Evolutionary conservation across 2,113 vertebrate species (phyloP), one percentile per base, ranked within the genome.

Genomic region (Podocnemis expansa): DNA sequence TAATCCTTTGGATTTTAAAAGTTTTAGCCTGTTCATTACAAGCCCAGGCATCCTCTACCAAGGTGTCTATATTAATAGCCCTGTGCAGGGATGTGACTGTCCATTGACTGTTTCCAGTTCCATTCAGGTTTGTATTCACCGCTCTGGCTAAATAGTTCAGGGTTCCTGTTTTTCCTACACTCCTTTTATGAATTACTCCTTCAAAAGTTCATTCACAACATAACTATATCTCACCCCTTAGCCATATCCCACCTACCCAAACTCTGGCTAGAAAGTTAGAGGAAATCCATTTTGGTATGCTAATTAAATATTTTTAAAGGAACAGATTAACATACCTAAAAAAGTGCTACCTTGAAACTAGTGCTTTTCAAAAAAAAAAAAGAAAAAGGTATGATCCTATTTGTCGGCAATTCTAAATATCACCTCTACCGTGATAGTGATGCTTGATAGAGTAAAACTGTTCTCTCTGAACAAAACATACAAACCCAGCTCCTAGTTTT

Each of bases 71-170:
- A 38, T 80, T 38, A 84, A 89, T 13, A 67, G 29, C 34, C 12
- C 60, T 2, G 0, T 14, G 45, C 78, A 55, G 8, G 0, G 76
- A 14, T 93, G 29, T 76, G 70, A 2, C 10, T 79, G 38, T 3
- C 0, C 47, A 78, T 76, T 78, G 27, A 14, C 55, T 63, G 19
- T 41, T 88, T 82, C 89, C 8, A 67, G 4, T 47, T 92, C 73
- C 34, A 3, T 91, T 31, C 6, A 87, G 1, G 49, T 73, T 93
- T 78, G 56, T 14, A 3, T 38, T 5, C 3, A 55, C 3, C 38
- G 11, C 5, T 52, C 81, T n/a, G 4, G 25, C 84, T 31, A 14
- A 85, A 29, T 5, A 79, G 4, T 10, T 80, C 22, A 31, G 10
- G 79, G 13, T 25, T 79, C 13, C 21, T 52, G 38, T 45, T 54